These are phyloP conservation scores for Euglossa dilemma DNA, from an alignment of 1,140 invertebrate species.

Conservation along the genomic window DNA sequence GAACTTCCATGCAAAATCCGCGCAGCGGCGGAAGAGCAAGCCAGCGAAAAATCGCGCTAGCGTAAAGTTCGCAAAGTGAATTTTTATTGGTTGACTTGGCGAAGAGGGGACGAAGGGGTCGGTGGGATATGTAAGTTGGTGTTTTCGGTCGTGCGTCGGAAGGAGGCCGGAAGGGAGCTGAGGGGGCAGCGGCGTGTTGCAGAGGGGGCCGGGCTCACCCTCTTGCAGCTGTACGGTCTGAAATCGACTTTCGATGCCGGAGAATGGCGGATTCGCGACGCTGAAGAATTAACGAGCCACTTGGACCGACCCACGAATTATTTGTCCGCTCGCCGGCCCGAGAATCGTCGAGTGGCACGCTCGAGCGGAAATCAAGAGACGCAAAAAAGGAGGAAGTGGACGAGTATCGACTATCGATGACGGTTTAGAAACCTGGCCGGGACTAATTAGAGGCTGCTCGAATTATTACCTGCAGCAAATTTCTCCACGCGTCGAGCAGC, in stretches of 20 bases:
- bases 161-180: too few species aligned
- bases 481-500: neutral
- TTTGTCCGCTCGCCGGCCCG: conserved; percentile 11
- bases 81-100: conserved; percentile 5
- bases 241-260: conserved; percentile 7
- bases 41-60: neutral
- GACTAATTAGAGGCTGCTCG: conserved; percentile 23
- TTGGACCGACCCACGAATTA: conserved; percentile 26
- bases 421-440: conserved; percentile 19
- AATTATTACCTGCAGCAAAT: conserved; percentile 12
- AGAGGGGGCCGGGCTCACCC: too few species aligned
- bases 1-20: neutral
- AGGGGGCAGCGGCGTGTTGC: neutral
- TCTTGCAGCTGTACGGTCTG: neutral
- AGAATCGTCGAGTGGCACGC: conserved; percentile 4
- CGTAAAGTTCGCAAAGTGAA: conserved; percentile 17
- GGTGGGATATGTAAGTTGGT: neutral
- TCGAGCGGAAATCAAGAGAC: conserved; percentile 14
- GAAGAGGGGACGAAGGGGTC: too few species aligned
- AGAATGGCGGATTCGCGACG: conserved; percentile 4
- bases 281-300: conserved; percentile 43
- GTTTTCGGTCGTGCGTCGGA: neutral
- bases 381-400: neutral
- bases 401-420: conserved; percentile 39
- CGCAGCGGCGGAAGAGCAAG: neutral